These are phyloP conservation scores for Bovichtus variegatus DNA, from an alignment of 2,797 vertebrate species.

Conservation along the genomic window DNA sequence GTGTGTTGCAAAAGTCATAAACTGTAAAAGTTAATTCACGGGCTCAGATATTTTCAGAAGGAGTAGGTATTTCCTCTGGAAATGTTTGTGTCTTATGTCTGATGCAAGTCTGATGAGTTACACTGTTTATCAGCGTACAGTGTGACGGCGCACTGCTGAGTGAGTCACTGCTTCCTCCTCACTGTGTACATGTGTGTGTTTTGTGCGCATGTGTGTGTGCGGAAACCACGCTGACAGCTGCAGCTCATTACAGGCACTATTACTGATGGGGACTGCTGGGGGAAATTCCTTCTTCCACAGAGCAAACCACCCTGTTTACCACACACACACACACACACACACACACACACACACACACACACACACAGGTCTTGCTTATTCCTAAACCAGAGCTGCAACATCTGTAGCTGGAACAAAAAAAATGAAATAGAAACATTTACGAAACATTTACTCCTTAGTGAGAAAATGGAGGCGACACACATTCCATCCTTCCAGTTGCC, in stretches of 20 bases:
- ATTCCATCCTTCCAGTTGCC: conserved; percentile 34
- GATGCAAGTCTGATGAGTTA: conserved; percentile 75
- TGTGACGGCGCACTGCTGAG: conserved; percentile 76
- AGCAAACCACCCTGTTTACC: conserved; percentile 87
- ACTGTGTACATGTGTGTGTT: conserved; percentile 54
- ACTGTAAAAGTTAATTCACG: conserved; percentile 35
- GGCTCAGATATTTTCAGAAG: conserved; percentile 57
- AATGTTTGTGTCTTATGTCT: conserved; percentile 69
- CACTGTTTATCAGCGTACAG: conserved; percentile 76
- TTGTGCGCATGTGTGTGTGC: conserved; percentile 39
- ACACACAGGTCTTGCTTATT: conserved; percentile 80
- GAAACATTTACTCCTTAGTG: conserved; percentile 48
- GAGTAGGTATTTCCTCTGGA: conserved; percentile 57
- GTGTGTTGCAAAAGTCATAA: conserved; percentile 17
- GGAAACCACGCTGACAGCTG: conserved; percentile 91
- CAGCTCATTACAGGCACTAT: conserved; percentile 94
- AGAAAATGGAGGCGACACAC: conserved; percentile 34
- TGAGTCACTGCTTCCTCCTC: conserved; percentile 82
- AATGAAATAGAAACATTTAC: conserved; percentile 58
- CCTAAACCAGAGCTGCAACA: conserved; percentile 89
- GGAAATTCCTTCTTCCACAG: conserved; percentile 88
- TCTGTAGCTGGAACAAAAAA: conserved; percentile 74
- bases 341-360: conserved; percentile 44
- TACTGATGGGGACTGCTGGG: conserved; percentile 90
- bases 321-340: conserved; percentile 47